These are phyloP conservation scores for Anabas testudineus DNA, from an alignment of 2,797 vertebrate species.

Conservation along the genomic window DNA sequence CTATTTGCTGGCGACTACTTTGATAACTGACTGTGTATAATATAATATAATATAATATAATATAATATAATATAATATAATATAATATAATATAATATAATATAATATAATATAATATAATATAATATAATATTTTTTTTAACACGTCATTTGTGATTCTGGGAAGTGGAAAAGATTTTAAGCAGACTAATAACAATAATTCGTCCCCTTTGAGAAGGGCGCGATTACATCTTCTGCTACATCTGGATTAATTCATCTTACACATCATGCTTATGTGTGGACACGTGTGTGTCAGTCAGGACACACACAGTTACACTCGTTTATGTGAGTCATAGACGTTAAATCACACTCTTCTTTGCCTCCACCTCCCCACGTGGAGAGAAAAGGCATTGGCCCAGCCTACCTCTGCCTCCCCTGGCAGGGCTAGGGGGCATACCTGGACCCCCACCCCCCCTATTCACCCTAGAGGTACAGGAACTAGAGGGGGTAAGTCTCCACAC, in stretches of 20 bases:
- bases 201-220: conserved; percentile 9
- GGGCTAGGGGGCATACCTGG: conserved; percentile 62
- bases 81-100: no score
- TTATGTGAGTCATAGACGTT: conserved; percentile 67
- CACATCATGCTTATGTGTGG: conserved; percentile 36
- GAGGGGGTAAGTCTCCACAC: conserved; percentile 58
- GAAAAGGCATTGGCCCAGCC: conserved; percentile 66
- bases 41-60: no score
- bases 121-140: background rate
- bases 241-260: conserved; percentile 37
- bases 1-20: background rate
- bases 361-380: conserved; percentile 65
- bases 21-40: background rate
- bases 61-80: no score
- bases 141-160: background rate
- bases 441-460: conserved; percentile 53
- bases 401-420: conserved; percentile 58
- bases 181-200: no score
- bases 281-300: conserved; percentile 41
- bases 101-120: no score
- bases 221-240: conserved; percentile 14
- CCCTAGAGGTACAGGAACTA: conserved; percentile 50
- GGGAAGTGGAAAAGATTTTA: no score
- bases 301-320: conserved; percentile 41
- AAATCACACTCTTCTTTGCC: conserved; percentile 36